Conservation (phyloP, 2,113 vertebrate species). For the Salvelinus alpinus region DNA sequence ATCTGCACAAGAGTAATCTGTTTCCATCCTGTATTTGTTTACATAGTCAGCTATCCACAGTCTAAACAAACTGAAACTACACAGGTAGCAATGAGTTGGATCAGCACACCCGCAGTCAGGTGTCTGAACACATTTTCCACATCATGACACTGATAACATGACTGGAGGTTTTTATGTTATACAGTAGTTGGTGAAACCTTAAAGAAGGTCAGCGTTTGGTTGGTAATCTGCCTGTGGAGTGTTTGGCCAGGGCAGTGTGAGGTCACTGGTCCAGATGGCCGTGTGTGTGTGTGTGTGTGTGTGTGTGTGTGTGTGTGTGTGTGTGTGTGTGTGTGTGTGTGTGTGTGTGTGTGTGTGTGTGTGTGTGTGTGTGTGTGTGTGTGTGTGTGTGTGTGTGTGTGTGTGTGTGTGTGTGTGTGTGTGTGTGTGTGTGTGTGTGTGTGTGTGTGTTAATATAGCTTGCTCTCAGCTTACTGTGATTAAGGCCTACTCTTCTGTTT, state of each 20-base stretch:
- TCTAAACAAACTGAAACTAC: too few relatives aligned
- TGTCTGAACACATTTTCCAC: too few relatives aligned
- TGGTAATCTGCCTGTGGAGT: neutral
- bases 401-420: constrained; percentile 4
- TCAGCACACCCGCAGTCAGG: too few relatives aligned
- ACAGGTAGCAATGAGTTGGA: too few relatives aligned
- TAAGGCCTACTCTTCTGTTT: neutral
- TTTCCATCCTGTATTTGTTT: too few relatives aligned
- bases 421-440: constrained; percentile 7
- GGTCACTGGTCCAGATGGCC: neutral
- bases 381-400: constrained; percentile 10
- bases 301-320: constrained; percentile 6
- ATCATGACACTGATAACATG: too few relatives aligned
- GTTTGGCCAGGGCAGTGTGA: neutral
- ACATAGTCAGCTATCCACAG: too few relatives aligned
- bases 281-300: constrained; percentile 7
- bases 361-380: neutral
- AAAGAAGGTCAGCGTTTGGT: neutral
- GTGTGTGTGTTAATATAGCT: neutral
- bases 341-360: neutral
- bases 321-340: constrained; percentile 7
- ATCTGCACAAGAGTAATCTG: too few relatives aligned
- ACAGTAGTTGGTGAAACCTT: constrained; percentile 1
- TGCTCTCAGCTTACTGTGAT: neutral
- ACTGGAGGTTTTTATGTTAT: neutral